Base-by-base conservation (phyloP, 2,888 invertebrate species). In the Lissonota sp. region DNA sequence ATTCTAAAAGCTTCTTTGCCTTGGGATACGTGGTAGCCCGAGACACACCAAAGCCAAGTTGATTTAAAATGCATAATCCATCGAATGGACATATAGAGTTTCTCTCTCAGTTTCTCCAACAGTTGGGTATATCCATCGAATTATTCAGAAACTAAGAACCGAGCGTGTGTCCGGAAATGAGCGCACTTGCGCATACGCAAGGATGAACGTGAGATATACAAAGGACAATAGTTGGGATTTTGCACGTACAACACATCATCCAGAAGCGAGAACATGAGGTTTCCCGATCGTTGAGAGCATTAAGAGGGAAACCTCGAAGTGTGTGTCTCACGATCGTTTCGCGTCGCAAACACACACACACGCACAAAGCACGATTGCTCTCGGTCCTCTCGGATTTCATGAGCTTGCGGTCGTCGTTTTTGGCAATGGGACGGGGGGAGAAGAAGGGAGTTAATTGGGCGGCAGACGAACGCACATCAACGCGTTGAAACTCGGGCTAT, bases 371-470 rank as follows among this genome's bases (percentile, higher is more conserved):
- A 51, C 78, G 83, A 71, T 76, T 71, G 40, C 67, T 55, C 83
- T 86, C 80, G 84, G 83, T 71, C 39, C 67, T 55, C 83, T 86
- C 80, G 84, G 83, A 86, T 89, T 90, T 88, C 84, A 83, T 83
- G 80, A 46, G 82, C 82, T 85, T 83, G 81, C 78, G 74, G 84
- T 26, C 26, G 84, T 86, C 88, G 88, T 88, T 90, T 90, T 89
- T 86, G 84, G 26, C 26, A 26, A 26, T 26, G 26, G 26, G 26
- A 26, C 26, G 26, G 26, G 26, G 26, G 26, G 26, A 26, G 26
- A 26, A 26, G 26, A 26, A 26, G 63, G 75, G 85, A 90, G 90
- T 88, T 91, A 91, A 91, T 91, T 91, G 89, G 87, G 85, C 88
- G 83, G 82, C 82, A 86, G 86, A 87, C 85, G 86, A 82, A 82